Evolutionary conservation across 2,797 vertebrate species (phyloP).

Genomic region (Bryconaethiops microstoma): DNA sequence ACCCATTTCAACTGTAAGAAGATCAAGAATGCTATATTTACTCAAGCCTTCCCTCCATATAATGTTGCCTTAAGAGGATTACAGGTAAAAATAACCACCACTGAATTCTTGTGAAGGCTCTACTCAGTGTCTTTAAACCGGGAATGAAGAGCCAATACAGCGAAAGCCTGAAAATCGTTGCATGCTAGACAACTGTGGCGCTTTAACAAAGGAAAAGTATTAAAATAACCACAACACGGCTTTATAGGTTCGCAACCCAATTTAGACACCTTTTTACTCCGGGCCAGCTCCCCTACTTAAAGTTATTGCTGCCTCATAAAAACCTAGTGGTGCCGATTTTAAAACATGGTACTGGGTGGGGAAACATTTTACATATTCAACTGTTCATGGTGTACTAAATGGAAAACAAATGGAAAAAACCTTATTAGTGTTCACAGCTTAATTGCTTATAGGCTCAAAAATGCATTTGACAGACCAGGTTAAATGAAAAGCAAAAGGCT

Average conservation of each 20-base stretch:
- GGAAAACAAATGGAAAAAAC: not conserved
- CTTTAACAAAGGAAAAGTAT: conserved; percentile 28
- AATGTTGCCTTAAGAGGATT: conserved; percentile 66
- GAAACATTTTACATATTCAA: conserved; percentile 7
- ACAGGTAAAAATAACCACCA: conserved; percentile 51
- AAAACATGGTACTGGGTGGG: conserved; percentile 33
- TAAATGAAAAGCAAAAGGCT: no score
- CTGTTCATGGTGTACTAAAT: conserved; percentile 11
- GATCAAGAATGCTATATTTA: conserved; percentile 71
- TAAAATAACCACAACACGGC: conserved; percentile 38
- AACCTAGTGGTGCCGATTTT: conserved; percentile 5
- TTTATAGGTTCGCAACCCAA: conserved; percentile 38
- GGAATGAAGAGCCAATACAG: conserved; percentile 6
- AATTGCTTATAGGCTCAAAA: no score
- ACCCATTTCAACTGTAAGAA: conserved; percentile 64
- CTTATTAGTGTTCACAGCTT: no score
- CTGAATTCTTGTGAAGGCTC: not conserved
- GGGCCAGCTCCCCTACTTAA: conserved; percentile 10
- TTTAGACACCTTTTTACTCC: conserved; percentile 35
- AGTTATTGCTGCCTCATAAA: conserved; percentile 25
- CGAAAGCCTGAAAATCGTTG: conserved; percentile 14
- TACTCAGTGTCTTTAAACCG: not conserved
- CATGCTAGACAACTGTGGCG: not conserved
- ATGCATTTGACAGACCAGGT: no score
- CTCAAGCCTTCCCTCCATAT: conserved; percentile 38